Evolutionary conservation across 2,797 vertebrate species (phyloP).

Genomic region (Vipera latastei): DNA sequence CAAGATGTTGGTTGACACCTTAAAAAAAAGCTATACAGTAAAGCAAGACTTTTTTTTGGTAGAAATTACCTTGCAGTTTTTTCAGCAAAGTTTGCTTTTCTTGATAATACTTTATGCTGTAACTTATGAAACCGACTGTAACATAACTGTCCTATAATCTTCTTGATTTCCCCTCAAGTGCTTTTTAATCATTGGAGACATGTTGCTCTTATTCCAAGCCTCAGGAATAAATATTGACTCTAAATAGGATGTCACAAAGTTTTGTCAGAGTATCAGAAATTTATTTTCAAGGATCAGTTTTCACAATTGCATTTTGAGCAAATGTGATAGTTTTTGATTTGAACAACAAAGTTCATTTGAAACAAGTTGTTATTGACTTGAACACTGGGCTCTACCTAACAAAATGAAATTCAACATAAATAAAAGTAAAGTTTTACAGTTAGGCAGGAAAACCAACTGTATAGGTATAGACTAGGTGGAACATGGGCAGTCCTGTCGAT

Average conservation of each 20-base stretch:
- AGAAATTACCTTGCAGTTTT: not conserved
- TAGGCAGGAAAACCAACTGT: too few species aligned
- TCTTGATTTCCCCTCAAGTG: not conserved
- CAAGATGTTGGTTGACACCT: not conserved
- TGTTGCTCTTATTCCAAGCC: not conserved
- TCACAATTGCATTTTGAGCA: not conserved
- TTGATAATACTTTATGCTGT: not conserved
- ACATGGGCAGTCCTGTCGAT: too few species aligned
- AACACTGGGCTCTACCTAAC: not conserved
- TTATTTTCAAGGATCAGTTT: not conserved
- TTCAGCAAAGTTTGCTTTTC: not conserved
- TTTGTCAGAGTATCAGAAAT: not conserved
- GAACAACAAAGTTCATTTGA: not conserved
- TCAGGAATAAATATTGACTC: not conserved
- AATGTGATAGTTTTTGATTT: not conserved
- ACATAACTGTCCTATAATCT: not conserved
- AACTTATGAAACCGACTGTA: not conserved
- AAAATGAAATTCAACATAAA: too few species aligned
- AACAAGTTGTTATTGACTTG: not conserved
- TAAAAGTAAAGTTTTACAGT: too few species aligned
- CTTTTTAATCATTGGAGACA: not conserved
- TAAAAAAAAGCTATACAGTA: not conserved
- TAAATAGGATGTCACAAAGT: not conserved
- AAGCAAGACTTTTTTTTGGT: not conserved
- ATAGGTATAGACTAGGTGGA: too few species aligned